Conservation (phyloP, 2,113 vertebrate genomes). For the Manacus vitellinus region DNA sequence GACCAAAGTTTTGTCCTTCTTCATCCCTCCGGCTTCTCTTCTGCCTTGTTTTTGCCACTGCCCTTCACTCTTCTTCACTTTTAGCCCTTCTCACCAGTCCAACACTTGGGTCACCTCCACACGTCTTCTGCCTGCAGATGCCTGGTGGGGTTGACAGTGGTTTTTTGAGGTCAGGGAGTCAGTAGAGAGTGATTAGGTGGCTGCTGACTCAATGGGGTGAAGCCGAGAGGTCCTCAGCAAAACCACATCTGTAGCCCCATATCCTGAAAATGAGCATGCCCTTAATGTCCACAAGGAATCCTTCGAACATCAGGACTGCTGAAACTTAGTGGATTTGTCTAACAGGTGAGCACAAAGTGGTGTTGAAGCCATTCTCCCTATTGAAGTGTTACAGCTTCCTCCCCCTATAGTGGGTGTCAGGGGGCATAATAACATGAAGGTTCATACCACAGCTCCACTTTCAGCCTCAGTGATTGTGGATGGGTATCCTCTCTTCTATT, state of each 20-base stretch:
- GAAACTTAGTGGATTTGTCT: not conserved
- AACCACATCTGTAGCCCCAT: not conserved
- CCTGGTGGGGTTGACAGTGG: not conserved
- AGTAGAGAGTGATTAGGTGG: not conserved
- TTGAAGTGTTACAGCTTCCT: not conserved
- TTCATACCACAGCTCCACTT: not conserved
- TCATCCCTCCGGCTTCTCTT: not conserved
- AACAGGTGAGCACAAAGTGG: not conserved
- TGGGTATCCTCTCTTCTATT: not conserved
- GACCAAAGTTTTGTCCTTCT: not conserved
- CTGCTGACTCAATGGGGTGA: not conserved
- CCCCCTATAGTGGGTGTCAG: not conserved
- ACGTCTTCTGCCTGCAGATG: not conserved
- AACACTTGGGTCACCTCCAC: accelerated
- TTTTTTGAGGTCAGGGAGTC: not conserved
- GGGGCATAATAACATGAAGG: not conserved
- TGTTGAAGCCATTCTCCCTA: not conserved
- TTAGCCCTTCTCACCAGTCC: not conserved
- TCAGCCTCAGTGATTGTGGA: not conserved
- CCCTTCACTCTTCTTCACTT: not conserved
- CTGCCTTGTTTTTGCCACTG: not conserved
- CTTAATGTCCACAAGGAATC: not conserved
- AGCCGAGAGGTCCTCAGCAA: not conserved
- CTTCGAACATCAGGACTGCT: accelerated
- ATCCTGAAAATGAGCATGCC: not conserved